Base-by-base conservation (phyloP, 2,888 invertebrate genomes). In the Papilio protenor region DNA sequence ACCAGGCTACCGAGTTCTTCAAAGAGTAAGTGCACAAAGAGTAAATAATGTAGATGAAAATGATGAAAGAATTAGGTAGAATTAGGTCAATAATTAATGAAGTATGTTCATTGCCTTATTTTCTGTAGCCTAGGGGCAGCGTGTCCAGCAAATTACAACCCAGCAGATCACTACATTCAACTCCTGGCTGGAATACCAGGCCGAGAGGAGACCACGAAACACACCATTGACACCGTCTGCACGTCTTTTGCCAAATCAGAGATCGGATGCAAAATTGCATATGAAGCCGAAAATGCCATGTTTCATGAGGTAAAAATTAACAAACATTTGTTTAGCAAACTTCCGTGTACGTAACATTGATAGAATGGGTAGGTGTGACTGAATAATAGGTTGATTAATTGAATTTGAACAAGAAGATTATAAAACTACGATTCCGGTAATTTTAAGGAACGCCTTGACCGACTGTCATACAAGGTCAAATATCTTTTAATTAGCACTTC, bases 151-250 rank as follows among this genome's bases (percentile, higher is more conserved):
- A 98, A 98, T 89, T 98, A 98, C 92, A 99, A 99, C 89, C 99
- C 99, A 3, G 98, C 98, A 0, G 99, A 99, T 91, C 98, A 98
- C 91, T 99, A 97, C 91, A 97, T 99, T 72, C 98, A 98, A 87
- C 96, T 98, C 2, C 91, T 99, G 82, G 98, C 99, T 0, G 96
- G 99, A 1, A 96, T 97, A 1, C 98, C 98, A 0, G 97, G 97
- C 0, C 95, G 96, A 18, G 99, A 99, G 89, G 96, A 96, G 66
- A 96, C 97, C 12, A 98, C 98, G 70, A 95, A 96, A 69, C 96
- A 97, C 77, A 97, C 97, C 3, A 96, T 98, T 59, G 96, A 96
- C 80, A 96, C 97, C 79, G 97, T 98, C 33, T 98, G 98, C 88
- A 97, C 97, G 77, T 96, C 96, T 73, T 98, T 97, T 88, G 96